Evolutionary conservation across 2,113 vertebrate genomes (phyloP).

Genomic region (Trogon surrucura): DNA sequence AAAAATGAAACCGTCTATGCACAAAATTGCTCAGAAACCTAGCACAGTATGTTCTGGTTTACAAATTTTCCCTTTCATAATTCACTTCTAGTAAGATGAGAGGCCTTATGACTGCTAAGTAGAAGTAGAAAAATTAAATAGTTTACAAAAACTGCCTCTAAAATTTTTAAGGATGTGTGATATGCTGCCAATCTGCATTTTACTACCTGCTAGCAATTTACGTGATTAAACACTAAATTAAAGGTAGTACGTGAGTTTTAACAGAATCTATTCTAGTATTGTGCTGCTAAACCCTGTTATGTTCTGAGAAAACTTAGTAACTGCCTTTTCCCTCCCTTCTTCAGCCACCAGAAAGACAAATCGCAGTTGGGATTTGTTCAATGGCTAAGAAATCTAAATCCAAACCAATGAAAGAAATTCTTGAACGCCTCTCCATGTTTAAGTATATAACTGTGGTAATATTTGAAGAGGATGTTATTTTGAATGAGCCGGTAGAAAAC

Average conservation of each 20-base stretch:
- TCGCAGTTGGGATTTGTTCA: conserved; percentile 90
- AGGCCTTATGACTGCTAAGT: background rate
- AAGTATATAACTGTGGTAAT: conserved; percentile 90
- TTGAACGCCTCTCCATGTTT: conserved; percentile 89
- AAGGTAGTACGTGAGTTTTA: background rate
- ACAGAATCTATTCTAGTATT: background rate
- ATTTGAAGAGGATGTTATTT: conserved; percentile 89
- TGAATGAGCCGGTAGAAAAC: conserved; percentile 88
- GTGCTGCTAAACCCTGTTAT: background rate
- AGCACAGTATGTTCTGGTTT: background rate
- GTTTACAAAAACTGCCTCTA: background rate
- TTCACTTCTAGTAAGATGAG: background rate
- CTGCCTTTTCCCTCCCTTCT: background rate
- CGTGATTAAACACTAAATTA: background rate
- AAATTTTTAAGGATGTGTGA: too few species aligned
- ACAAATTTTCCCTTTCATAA: background rate
- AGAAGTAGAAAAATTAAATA: background rate
- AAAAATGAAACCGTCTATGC: background rate
- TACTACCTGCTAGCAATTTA: background rate
- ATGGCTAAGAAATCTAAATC: conserved; percentile 94
- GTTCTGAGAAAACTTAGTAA: background rate
- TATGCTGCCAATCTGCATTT: background rate
- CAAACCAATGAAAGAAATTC: conserved; percentile 93
- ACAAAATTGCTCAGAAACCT: background rate
- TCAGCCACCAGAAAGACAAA: conserved; percentile 90